phyloP scores from a whole-genome alignment of 2,797 vertebrate species.

The Sarcoramphus papa region DNA sequence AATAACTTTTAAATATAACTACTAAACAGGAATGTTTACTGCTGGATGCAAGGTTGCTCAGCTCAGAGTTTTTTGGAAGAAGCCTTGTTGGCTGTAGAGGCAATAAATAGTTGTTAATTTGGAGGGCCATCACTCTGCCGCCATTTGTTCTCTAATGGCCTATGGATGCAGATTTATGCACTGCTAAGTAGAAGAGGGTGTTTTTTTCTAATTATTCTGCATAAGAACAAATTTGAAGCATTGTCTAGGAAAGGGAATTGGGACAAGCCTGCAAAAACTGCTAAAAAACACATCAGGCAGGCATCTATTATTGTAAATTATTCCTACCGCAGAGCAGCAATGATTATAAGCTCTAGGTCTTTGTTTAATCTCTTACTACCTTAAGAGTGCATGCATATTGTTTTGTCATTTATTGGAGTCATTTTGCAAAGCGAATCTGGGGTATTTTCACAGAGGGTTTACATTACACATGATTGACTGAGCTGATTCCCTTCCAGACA shows the following conservation, averaged over 20 bases:
- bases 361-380: slow-evolving; percentile 23
- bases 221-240: not conserved
- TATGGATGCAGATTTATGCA: not conserved
- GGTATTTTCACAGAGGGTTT: not conserved
- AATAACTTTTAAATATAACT: not conserved
- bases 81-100: not conserved
- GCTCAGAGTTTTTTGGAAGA: not conserved
- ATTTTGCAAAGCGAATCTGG: not conserved
- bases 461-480: not conserved
- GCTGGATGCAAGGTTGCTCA: not conserved
- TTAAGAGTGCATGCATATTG: not conserved
- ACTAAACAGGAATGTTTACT: not conserved
- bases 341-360: not conserved
- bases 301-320: not conserved
- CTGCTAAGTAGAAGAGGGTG: not conserved
- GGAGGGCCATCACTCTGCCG: not conserved
- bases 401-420: not conserved
- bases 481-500: slow-evolving; percentile 22
- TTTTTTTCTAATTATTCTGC: not conserved
- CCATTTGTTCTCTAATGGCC: not conserved
- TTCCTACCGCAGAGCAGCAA: not conserved
- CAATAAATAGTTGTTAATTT: not conserved
- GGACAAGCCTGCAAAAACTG: not conserved
- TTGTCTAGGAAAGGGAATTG: not conserved
- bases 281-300: not conserved